Evolutionary conservation across 1,140 invertebrate species (phyloP).

Genomic region (Chironomus tepperi): DNA sequence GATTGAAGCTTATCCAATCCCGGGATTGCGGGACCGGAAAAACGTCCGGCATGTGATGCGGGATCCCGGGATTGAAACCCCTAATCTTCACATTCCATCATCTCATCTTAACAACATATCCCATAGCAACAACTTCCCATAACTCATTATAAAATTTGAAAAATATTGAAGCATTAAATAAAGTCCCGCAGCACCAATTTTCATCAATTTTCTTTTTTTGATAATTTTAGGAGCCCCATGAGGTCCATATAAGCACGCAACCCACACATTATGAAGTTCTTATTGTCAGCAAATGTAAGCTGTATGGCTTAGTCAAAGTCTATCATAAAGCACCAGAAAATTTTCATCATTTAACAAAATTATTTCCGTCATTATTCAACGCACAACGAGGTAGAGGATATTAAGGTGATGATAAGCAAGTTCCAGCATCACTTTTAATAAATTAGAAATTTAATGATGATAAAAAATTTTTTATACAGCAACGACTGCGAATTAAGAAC

Average conservation of each 20-base stretch:
- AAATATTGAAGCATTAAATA: no score
- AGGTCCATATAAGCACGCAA: slow-evolving; percentile 1
- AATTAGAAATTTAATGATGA: background rate
- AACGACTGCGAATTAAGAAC: no score
- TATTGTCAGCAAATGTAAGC: background rate
- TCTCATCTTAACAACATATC: no score
- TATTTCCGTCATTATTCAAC: background rate
- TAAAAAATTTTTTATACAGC: no score
- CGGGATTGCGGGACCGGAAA: no score
- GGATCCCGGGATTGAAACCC: no score
- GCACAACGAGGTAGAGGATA: background rate
- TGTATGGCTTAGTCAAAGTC: background rate
- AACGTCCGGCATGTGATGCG: no score
- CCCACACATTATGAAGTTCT: background rate
- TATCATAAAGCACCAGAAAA: slow-evolving; percentile 19
- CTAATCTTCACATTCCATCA: no score
- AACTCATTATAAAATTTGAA: no score
- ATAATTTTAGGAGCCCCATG: background rate
- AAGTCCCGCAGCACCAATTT: background rate
- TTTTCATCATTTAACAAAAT: slow-evolving; percentile 7
- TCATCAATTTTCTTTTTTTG: background rate
- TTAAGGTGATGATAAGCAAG: background rate
- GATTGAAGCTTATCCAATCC: no score
- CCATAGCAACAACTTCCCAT: no score
- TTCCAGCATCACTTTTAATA: background rate